Evolutionary conservation across 2,888 invertebrate genomes (phyloP), one percentile per base, ranked within the genome.

Genomic region (Acheta domesticus): DNA sequence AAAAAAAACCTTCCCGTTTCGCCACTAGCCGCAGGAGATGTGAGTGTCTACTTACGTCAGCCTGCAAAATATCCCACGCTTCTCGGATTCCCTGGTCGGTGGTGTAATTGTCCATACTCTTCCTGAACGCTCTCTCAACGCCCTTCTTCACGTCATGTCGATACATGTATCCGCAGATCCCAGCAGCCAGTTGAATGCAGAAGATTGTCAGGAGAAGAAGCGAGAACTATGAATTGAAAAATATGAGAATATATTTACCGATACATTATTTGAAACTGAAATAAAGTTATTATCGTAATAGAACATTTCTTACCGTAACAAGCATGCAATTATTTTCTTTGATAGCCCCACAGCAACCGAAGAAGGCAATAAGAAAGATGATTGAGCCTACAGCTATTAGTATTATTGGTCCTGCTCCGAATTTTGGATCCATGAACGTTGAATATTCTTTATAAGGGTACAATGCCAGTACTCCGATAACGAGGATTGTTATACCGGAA

Each of bases 321-420:
- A 97, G 93, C 95, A 98, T 97, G 89, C 96, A 97, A 86, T 97
- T 95, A 87, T 95, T 98, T 87, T 99, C 98, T 85, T 95, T 95
- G 80, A 96, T 92, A n/a, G 98, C 98, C 73, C 98, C 98, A 85
- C 97, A 98, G 89, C 98, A 99, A 82, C 98, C 98, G 84, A 98
- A 93, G 90, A 98, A 97, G 78, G 97, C 96, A 21, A 98, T 94
- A 79, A 97, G 89, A 86, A 97, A 96, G 84, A 98, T 94, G 81
- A 97, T 90, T 36, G 94, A 89, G 21, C 98, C 98, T 12, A 97
- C 93, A 79, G 95, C 90, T 84, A 98, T 96, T 83, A 98, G 89
- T 77, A 97, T 90, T 21, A 96, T 91, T 1, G 97, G 96, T 0
- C 93, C 93, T 1, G 94, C 93, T 88, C 94, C 93, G 87, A 96